Conservation (phyloP, 2,113 vertebrate species). For the Cephalopterus ornatus region DNA sequence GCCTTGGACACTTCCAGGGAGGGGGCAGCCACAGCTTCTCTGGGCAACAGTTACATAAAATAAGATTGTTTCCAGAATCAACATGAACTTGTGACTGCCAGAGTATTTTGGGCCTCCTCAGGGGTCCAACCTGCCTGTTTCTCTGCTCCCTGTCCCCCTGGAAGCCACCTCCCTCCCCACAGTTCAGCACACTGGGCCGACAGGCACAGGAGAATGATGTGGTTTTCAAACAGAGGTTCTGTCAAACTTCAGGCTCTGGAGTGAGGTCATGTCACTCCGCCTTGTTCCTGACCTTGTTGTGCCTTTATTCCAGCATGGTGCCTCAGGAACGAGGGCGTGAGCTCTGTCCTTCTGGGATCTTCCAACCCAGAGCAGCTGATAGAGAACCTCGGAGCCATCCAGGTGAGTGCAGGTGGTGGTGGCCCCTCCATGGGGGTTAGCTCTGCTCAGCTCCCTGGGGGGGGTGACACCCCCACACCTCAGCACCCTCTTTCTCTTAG, state of each 20-base stretch:
- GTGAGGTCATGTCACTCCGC: rapidly evolving
- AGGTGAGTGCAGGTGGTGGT: constrained; percentile 73
- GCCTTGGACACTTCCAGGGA: not conserved
- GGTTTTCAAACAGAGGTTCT: not conserved
- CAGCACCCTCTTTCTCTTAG: not conserved
- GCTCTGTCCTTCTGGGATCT: constrained; percentile 93
- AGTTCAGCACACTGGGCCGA: not conserved
- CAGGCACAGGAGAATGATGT: not conserved
- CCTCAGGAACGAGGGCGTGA: constrained; percentile 95
- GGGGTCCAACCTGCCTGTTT: not conserved
- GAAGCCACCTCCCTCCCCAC: not conserved
- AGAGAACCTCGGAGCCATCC: constrained; percentile 97
- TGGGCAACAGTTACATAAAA: not conserved
- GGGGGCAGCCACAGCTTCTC: not conserved
- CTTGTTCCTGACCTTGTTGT: not conserved
- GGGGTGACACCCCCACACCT: not conserved
- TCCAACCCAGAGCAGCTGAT: constrained; percentile 95
- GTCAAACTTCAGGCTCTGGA: not conserved
- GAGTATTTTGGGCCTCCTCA: rapidly evolving
- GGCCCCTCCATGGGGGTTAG: not conserved
- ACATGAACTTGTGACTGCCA: not conserved
- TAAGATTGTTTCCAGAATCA: not conserved
- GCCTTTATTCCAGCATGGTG: constrained; percentile 86
- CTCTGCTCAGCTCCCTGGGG: not conserved
- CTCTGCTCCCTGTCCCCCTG: not conserved